Base-by-base conservation (phyloP, 2,113 vertebrate genomes). In the Maccullochella peelii region DNA sequence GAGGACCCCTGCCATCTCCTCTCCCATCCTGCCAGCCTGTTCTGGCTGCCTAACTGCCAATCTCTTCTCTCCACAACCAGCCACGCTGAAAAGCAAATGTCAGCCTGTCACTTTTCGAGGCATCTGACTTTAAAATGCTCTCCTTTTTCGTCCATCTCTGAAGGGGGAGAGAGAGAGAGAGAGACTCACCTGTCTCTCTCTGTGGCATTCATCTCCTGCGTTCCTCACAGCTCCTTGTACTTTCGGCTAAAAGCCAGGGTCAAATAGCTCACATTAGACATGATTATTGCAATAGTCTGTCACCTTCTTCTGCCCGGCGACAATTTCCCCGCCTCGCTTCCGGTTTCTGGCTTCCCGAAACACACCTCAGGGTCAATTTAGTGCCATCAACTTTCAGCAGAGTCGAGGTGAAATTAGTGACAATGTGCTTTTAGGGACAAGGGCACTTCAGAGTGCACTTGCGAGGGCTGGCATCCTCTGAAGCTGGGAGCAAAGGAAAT, bases 1-100 rank as follows among this genome's bases (percentile, higher is more conserved):
- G 86, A 83, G 80, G 88, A 92, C 88, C 91, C 88, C 93, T 89
- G 89, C 92, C 93, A 91, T 89, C 93, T 89, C 90, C 85, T 89
- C 83, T 92, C 70, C 82, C 88, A 76, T 90, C 84, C 94, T 94
- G 91, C 92, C 93, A 94, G 91, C 77, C 89, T 84, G 92, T 82
- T 89, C 86, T 83, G 89, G 82, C 89, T 91, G 88, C 90, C 90
- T 86, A 80, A 86, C 90, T 93, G 93, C 91, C 93, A 94, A 90
- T 91, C 90, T 92, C 89, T 78, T 79, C 85, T 85, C 89, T 83
- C 88, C 90, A 87, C 88, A 90, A 88, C 79, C 92, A 93, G 93
- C 79, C 88, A 72, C 86, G 58, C 88, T 88, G 91, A 93, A 93
- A 92, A 92, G 90, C 90, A 93, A 94, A 94, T 94, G 94, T 94